These are phyloP conservation scores for Acromyrmex echinatior DNA, from an alignment of 1,140 invertebrate genomes.

Conservation along the genomic window DNA sequence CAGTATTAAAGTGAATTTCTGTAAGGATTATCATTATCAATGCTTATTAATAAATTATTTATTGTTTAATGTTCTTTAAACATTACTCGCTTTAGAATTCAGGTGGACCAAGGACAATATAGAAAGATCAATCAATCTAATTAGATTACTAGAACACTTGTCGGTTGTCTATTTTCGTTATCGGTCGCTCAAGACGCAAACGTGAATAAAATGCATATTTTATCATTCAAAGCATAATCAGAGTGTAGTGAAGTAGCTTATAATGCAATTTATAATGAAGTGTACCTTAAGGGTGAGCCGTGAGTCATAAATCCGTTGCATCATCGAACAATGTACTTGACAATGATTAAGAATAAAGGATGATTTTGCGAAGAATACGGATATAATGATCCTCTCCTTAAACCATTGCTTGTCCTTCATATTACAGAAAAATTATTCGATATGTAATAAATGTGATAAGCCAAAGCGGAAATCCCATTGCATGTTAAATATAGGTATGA, in stretches of 20 bases:
- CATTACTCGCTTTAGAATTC: slow-evolving; percentile 59
- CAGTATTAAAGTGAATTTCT: too few relatives aligned
- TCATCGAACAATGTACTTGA: slow-evolving; percentile 70
- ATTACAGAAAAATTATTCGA: neutral
- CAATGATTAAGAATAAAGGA: slow-evolving; percentile 74
- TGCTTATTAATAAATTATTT: slow-evolving; percentile 15
- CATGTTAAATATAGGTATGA: neutral
- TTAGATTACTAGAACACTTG: slow-evolving; percentile 39
- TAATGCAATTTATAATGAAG: slow-evolving; percentile 72
- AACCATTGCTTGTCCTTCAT: neutral
- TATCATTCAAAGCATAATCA: slow-evolving; percentile 59
- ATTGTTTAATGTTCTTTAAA: slow-evolving; percentile 25
- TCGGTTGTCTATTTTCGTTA: slow-evolving; percentile 57
- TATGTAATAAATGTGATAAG: slow-evolving; percentile 14
- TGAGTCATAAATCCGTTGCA: slow-evolving; percentile 48
- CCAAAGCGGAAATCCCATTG: neutral
- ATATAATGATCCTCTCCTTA: neutral
- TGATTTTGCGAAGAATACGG: slow-evolving; percentile 73
- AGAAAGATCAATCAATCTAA: slow-evolving; percentile 46
- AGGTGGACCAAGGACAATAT: slow-evolving; percentile 83
- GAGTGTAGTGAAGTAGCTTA: slow-evolving; percentile 67
- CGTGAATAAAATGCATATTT: slow-evolving; percentile 70
- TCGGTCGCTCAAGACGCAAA: slow-evolving; percentile 18
- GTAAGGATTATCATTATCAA: neutral
- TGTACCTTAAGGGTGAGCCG: slow-evolving; percentile 74